Conservation (phyloP, 2,797 vertebrate genomes). For the Gallinago solitaria region DNA sequence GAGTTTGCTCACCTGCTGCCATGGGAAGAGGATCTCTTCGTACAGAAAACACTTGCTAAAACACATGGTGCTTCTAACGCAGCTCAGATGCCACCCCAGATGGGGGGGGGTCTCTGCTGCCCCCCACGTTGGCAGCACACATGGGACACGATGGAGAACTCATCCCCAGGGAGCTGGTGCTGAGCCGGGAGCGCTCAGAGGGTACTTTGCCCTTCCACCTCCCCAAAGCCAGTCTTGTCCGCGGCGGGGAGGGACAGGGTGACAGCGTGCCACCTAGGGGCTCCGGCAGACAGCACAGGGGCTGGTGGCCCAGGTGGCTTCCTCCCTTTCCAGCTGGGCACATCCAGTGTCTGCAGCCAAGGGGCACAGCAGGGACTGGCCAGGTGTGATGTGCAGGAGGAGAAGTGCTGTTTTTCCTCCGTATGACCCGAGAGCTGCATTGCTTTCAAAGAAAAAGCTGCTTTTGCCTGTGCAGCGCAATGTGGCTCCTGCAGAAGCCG, state of each 20-base stretch:
- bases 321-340: background rate
- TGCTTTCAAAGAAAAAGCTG: fast-evolving
- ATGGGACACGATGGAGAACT: fast-evolving
- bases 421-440: fast-evolving
- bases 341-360: background rate
- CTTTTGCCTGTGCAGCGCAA: fast-evolving
- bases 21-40: background rate
- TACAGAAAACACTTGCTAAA: background rate
- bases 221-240: background rate
- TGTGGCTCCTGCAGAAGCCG: fast-evolving
- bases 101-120: background rate
- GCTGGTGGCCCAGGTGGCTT: background rate
- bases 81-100: background rate
- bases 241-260: background rate
- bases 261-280: conserved; percentile 39
- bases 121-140: background rate
- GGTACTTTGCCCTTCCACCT: background rate
- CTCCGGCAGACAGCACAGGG: background rate
- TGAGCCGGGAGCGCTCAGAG: background rate
- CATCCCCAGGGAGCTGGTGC: background rate
- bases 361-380: fast-evolving
- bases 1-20: background rate
- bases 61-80: fast-evolving
- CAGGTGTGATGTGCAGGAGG: fast-evolving
- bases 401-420: fast-evolving